A percentile compares a stretch with the other conserved stretches of the same genome.
These are phyloP conservation scores for Caenorhabditis angaria DNA, from an alignment of 2,888 invertebrate genomes.

Conservation along the genomic window DNA sequence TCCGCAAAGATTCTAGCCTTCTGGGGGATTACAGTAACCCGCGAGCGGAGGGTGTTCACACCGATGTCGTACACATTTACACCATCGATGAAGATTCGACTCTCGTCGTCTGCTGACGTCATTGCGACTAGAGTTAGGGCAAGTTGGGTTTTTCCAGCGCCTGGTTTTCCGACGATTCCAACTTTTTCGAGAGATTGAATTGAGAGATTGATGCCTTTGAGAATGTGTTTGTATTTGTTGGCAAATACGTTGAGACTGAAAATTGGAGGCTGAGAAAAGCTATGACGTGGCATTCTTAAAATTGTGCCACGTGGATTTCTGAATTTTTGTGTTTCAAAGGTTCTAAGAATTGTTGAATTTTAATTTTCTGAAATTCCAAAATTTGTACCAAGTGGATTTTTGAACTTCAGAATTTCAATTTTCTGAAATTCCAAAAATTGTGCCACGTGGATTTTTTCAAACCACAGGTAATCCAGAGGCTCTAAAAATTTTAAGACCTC, in stretches of 20 bases:
- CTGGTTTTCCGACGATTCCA: constrained; percentile 72
- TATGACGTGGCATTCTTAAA: too few species aligned
- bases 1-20: constrained; percentile 75
- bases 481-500: too few species aligned
- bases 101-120: constrained; percentile 56
- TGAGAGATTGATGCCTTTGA: constrained; percentile 81
- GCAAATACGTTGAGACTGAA: constrained; percentile 50
- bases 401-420: too few species aligned
- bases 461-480: too few species aligned
- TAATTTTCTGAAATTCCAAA: too few species aligned
- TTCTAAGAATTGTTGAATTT: too few species aligned
- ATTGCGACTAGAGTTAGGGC: constrained; percentile 61
- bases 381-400: too few species aligned
- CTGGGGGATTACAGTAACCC: constrained; percentile 81
- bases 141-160: constrained; percentile 64
- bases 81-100: constrained; percentile 64
- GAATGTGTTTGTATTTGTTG: constrained; percentile 79
- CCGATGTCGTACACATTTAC: constrained; percentile 80
- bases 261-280: too few species aligned
- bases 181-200: constrained; percentile 79
- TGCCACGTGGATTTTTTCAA: too few species aligned
- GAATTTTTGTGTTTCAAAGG: too few species aligned
- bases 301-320: too few species aligned
- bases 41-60: constrained; percentile 84
- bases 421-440: too few species aligned